Evolutionary conservation across 2,888 invertebrate genomes (phyloP).

Genomic region (Agapostemon virescens): DNA sequence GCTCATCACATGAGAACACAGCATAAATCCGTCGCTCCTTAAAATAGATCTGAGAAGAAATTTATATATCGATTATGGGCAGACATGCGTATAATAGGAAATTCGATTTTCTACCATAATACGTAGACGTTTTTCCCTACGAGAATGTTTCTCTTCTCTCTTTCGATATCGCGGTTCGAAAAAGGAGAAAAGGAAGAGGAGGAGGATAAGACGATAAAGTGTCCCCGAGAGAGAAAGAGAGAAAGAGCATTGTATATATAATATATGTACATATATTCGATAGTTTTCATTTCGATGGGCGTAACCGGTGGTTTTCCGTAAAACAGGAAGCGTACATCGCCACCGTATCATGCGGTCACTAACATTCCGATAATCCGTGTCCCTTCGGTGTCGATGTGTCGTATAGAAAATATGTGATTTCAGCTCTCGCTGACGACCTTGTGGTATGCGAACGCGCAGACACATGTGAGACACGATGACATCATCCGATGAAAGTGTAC

Average conservation of each 20-base stretch:
- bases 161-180: not conserved
- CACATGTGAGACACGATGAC: slow-evolving; percentile 70
- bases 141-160: not conserved
- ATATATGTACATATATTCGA: slow-evolving; percentile 21
- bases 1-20: slow-evolving; percentile 35
- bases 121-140: not conserved
- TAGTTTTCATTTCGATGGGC: slow-evolving; percentile 33
- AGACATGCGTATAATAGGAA: slow-evolving; percentile 9
- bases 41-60: slow-evolving; percentile 36
- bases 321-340: slow-evolving; percentile 59
- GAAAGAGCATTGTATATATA: not conserved
- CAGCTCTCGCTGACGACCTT: slow-evolving; percentile 61
- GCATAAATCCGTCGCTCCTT: slow-evolving; percentile 24
- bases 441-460: slow-evolving; percentile 65
- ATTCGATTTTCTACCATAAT: slow-evolving; percentile 13
- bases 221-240: too few species aligned
- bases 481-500: slow-evolving; percentile 76
- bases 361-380: slow-evolving; percentile 22
- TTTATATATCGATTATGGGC: not conserved
- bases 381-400: slow-evolving; percentile 13
- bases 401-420: slow-evolving; percentile 42
- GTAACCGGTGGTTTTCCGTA: slow-evolving; percentile 50
- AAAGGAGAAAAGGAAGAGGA: not conserved
- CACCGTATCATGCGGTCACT: slow-evolving; percentile 40
- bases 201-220: not conserved